Base-by-base conservation (phyloP, 2,888 invertebrate genomes). In the Pemphredon lugubris region DNA sequence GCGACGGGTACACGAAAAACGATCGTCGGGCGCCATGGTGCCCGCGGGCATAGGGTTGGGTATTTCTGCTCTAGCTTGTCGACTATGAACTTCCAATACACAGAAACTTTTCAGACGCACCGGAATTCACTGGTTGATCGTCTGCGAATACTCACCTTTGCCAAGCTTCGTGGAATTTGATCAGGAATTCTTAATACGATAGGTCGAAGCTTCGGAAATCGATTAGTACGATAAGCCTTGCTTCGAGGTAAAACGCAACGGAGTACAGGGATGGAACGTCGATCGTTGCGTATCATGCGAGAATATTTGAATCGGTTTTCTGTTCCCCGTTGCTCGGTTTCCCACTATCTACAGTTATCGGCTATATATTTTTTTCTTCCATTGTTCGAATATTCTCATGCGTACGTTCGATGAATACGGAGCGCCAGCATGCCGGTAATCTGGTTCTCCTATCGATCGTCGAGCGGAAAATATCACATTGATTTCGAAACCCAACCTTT, bases 101-200 rank as follows among this genome's bases (percentile, higher is more conserved):
- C n/a, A n/a, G 44, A 42, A 57, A 55, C n/a, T 40, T 34, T 4
- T 14, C 34, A 60, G 26, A 59, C 20, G 13, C 20, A n/a, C 18
- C 16, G 1, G 13, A 13, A 47, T 37, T 30, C 39, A 20, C 11
- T 13, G 13, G 37, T 37, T 4, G 44, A 57, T 57, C 44, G 44
- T 9, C 45, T 42, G 50, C 18, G 20, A 39, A 39, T 32, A 21
- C 39, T 16, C 30, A 18, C 18, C 50, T 50, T 37, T 23, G 16
- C 30, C 21, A 14, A 23, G 42, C 30, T 54, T 50, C 11, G 18
- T 42, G 30, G 48, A 55, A 65, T 50, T 37, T 44, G 37, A 55
- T 50, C 67, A 39, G 34, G 40, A 57, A 57, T 57, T 68, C 45
- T 34, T 57, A 50, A 68, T 51, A 57, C 37, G 37, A 9, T 50